Percentiles rank a stretch among this genome's conserved stretches.
Evolutionary conservation across 2,113 vertebrate species (phyloP).

Genomic region (Amphiprion ocellaris): DNA sequence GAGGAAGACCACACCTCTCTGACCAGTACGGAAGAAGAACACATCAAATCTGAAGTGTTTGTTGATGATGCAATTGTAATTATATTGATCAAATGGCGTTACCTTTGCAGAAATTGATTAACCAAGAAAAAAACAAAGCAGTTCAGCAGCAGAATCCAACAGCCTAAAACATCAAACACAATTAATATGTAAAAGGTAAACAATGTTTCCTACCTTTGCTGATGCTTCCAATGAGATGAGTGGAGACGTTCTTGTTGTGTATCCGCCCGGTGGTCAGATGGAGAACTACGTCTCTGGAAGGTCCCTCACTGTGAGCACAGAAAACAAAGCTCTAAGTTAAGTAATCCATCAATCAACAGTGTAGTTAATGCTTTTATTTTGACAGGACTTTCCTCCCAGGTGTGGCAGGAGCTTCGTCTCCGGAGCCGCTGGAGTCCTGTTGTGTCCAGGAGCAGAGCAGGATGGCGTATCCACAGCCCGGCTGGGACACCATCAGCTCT

Average conservation of each 20-base stretch:
- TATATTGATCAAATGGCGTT: too few species aligned
- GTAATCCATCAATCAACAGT: neutral
- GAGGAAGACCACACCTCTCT: too few species aligned
- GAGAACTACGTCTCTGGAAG: constrained; percentile 89
- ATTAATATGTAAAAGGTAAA: neutral
- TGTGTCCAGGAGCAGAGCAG: constrained; percentile 93
- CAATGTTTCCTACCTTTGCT: constrained; percentile 79
- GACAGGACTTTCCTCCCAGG: constrained; percentile 56
- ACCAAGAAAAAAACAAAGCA: too few species aligned
- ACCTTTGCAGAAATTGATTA: too few species aligned
- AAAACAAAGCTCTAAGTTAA: neutral
- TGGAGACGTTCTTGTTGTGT: constrained; percentile 99
- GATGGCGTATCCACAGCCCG: constrained; percentile 95
- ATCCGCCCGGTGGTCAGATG: constrained; percentile 95
- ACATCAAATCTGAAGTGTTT: too few species aligned
- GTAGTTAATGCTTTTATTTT: too few species aligned
- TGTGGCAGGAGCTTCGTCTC: constrained; percentile 75
- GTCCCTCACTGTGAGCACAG: constrained; percentile 81
- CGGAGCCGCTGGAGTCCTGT: constrained; percentile 70
- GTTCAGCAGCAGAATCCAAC: too few species aligned
- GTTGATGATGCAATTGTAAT: too few species aligned
- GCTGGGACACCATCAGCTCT: constrained; percentile 97
- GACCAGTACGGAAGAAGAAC: too few species aligned
- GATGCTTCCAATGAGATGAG: constrained; percentile 96
- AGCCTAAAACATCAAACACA: too few species aligned